Base-by-base conservation (phyloP, 2,797 vertebrate species). In the Dendrocincla fuliginosa region DNA sequence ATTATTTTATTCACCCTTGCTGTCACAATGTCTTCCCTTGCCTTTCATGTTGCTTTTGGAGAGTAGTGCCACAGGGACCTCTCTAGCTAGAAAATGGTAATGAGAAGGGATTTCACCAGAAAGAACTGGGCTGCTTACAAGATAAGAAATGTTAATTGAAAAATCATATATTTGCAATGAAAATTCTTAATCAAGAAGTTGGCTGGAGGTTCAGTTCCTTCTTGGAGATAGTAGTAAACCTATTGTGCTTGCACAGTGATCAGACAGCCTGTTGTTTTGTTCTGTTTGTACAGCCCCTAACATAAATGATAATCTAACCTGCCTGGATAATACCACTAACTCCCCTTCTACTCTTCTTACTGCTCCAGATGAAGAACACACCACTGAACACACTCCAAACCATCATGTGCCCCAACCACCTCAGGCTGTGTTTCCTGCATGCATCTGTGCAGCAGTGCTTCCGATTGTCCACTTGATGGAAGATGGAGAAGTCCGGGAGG, bases 391-490 rank as follows among this genome's bases (percentile, higher is more conserved):
- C 96, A 99, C 99, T 3, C 99, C 99, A 17, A 99, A 99, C 59
- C 99, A 99, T 87, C 99, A 99, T 28, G 98, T 99, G 95, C 98
- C 99, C 19, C 99, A 99, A 53, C 99, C 99, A 1, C 99, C 99
- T 2, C 99, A 99, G 93, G 99, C 99, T 5, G 99, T 99, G 65
- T 99, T 99, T 97, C 99, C 99, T 97, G 99, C 99, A 6, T 99
- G 99, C 97, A 99, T 99, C 95, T 99, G 99, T 97, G 99, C 99
- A 16, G 99, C 99, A 1, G 99, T 99, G 50, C 98, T 99, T 14
- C 99, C 99, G 11, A 99, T 99, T 50, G 99, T 99, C 87, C 99
- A 99, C 87, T 97, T 99, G 80, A 99, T 99, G 99, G 99, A 99
- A 97, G 99, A 99, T 4, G 99, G 99, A 56, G 99, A 99, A 93